Evolutionary conservation across 2,797 vertebrate species (phyloP).

Genomic region (Myotis vivesi): DNA sequence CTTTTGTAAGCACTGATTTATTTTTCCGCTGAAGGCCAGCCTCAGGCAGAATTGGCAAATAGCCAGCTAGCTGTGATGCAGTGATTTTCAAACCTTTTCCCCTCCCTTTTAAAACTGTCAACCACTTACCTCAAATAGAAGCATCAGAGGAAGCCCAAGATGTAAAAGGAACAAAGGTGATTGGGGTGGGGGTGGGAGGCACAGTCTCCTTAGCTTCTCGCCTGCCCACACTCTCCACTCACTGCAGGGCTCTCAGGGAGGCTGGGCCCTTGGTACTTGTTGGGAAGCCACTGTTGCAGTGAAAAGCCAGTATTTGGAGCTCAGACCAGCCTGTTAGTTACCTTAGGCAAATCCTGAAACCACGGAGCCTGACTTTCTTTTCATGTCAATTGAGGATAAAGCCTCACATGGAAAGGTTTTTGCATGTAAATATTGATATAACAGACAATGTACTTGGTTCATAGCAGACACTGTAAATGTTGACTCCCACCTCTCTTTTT

Average conservation of each 20-base stretch:
- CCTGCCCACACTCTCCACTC: neutral
- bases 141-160: neutral
- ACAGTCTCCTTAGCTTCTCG: accelerated
- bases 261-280: accelerated
- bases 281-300: neutral
- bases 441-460: neutral
- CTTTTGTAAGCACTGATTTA: constrained; percentile 60
- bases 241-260: neutral
- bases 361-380: neutral
- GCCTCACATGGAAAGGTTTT: neutral
- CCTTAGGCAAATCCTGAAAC: neutral
- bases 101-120: neutral
- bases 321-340: neutral
- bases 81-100: neutral
- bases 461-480: neutral
- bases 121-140: neutral
- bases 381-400: neutral
- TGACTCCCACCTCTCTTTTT: neutral
- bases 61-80: neutral
- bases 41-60: constrained; percentile 55
- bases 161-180: neutral
- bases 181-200: neutral
- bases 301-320: neutral
- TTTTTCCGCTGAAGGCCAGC: constrained; percentile 57
- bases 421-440: neutral